A percentile compares a stretch with the other conserved stretches of the same genome.
Conservation (phyloP, 2,113 vertebrate species). For the Lampris incognitus region DNA sequence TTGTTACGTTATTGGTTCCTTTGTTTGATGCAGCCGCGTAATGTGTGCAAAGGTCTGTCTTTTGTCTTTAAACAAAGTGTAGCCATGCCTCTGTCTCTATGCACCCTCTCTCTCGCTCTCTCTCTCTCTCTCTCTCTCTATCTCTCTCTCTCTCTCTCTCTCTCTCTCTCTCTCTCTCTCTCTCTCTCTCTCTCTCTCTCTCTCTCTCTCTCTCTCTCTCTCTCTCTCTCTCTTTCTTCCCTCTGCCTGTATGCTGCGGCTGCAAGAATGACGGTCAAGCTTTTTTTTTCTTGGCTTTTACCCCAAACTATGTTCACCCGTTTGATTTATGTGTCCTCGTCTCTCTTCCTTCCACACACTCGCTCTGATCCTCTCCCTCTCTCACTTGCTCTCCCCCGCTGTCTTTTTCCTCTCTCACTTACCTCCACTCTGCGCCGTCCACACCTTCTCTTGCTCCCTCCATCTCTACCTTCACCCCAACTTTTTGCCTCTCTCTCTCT, state of each 20-base stretch:
- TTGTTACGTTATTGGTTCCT: too few species aligned
- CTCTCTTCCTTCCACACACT: conserved; percentile 82
- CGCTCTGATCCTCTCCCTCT: conserved; percentile 66
- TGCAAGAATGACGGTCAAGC: conserved; percentile 87
- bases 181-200: conserved; percentile 9
- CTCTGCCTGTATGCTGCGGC: conserved; percentile 63
- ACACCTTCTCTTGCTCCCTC: conserved; percentile 43
- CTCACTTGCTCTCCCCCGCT: conserved; percentile 27
- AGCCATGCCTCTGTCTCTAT: not conserved
- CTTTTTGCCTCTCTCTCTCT: conserved; percentile 34
- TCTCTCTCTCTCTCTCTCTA: conserved; percentile 35
- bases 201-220: conserved; percentile 18
- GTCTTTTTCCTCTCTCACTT: not conserved
- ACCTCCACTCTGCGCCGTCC: conserved; percentile 55
- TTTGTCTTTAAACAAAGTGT: too few species aligned
- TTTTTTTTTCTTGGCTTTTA: conserved; percentile 73
- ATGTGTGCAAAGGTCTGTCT: too few species aligned
- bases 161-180: conserved; percentile 20
- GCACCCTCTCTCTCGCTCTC: conserved; percentile 8
- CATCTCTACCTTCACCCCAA: conserved; percentile 39
- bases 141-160: conserved; percentile 10
- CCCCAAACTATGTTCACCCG: conserved; percentile 88
- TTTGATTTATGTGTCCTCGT: conserved; percentile 93
- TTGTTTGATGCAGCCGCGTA: too few species aligned
- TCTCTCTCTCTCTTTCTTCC: conserved; percentile 15